Conservation (phyloP, 2,888 invertebrate genomes). For the Xylota segnis region DNA sequence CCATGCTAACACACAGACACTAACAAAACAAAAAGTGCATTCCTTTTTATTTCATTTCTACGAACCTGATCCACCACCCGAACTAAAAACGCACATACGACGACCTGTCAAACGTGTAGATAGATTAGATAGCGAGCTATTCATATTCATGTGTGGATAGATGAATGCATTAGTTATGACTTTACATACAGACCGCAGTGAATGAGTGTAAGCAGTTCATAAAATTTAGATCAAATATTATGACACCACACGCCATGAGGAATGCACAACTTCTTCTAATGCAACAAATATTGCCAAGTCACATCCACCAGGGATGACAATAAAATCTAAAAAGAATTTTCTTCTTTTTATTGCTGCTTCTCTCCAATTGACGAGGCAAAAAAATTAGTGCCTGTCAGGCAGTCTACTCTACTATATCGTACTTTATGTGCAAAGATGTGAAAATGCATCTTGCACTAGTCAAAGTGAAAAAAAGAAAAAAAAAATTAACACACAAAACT, state of each 20-base stretch:
- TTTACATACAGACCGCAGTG: conserved; percentile 13
- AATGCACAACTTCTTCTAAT: conserved; percentile 16
- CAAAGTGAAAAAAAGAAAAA: conserved; percentile 20
- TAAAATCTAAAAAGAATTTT: conserved; percentile 5
- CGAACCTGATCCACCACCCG: conserved; percentile 74
- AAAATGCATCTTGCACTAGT: conserved; percentile 34
- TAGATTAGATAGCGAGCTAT: conserved; percentile 25
- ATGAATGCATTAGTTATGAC: conserved; percentile 10
- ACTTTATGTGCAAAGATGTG: conserved; percentile 12
- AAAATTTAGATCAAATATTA: conserved; percentile 55
- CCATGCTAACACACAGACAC: conserved; percentile 37
- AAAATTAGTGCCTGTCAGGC: conserved; percentile 23
- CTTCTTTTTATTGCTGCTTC: neutral
- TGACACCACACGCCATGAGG: conserved; percentile 39
- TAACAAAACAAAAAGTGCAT: conserved; percentile 49
- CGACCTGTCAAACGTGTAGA: conserved; percentile 75
- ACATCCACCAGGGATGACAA: conserved; percentile 3
- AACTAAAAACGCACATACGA: conserved; percentile 76
- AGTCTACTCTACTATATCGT: conserved; percentile 18
- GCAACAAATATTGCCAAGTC: neutral
- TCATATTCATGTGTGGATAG: neutral
- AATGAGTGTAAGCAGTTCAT: conserved; percentile 27
- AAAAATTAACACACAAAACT: conserved; percentile 63
- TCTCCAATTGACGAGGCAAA: conserved; percentile 3
- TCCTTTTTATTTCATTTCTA: conserved; percentile 37